A percentile compares a stretch with the other conserved stretches of the same genome.
These are phyloP conservation scores for Leucosticte australis DNA, from an alignment of 2,113 vertebrate genomes.

Conservation along the genomic window DNA sequence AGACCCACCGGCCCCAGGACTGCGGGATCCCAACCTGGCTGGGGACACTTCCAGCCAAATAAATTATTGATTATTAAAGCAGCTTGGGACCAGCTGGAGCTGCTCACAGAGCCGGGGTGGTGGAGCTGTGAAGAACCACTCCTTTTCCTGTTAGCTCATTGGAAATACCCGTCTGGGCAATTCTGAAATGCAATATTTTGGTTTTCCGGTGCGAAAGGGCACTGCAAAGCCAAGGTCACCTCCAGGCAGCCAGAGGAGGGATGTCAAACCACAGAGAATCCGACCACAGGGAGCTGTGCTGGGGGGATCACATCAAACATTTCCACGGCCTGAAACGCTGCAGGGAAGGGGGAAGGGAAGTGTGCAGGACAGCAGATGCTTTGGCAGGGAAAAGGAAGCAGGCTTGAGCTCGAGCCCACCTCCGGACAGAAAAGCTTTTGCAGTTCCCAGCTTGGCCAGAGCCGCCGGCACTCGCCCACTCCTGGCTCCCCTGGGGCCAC, in stretches of 20 bases:
- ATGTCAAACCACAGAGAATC: neutral
- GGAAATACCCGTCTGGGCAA: constrained; percentile 48
- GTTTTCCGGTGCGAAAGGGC: neutral
- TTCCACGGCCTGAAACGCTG: neutral
- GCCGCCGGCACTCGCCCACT: neutral
- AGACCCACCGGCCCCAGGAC: rapidly evolving
- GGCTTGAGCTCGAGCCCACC: constrained; percentile 20
- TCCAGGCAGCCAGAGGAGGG: neutral
- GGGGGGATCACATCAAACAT: neutral
- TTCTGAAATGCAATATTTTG: neutral
- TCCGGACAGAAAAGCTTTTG: neutral
- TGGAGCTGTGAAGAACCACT: neutral
- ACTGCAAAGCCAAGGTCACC: neutral
- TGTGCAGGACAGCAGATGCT: constrained; percentile 43
- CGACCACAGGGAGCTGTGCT: neutral
- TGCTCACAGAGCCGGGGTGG: neutral
- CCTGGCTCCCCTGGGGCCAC: neutral
- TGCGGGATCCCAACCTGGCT: neutral
- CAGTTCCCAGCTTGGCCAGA: neutral
- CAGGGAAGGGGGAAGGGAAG: neutral
- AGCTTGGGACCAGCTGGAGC: neutral
- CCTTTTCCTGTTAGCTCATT: constrained; percentile 19
- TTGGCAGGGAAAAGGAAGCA: constrained; percentile 4
- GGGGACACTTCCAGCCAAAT: neutral
- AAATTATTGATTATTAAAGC: neutral